Base-by-base conservation (phyloP, 1,140 invertebrate genomes). In the Apis dorsata region DNA sequence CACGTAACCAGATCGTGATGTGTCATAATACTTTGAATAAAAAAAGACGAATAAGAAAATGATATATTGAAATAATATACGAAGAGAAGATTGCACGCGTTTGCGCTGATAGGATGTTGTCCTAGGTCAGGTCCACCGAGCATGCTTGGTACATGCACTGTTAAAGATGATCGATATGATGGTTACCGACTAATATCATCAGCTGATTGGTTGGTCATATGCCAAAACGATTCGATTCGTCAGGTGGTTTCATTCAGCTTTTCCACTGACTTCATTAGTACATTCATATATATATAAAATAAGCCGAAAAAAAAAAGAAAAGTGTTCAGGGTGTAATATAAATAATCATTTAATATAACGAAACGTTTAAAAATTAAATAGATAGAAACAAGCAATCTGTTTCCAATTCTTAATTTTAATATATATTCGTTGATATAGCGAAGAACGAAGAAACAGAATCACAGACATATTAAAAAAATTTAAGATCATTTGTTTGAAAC, bases 161-260 rank as follows among this genome's bases (percentile, higher is more conserved):
- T 57, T 12, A 17, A n/a, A 2, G 55, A 66, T 79, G 68, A 84
- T 76, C 77, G 78, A 88, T 88, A 81, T 72, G 28, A 70, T 19
- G 57, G 53, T 15, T 44, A 69, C 51, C 9, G 65, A 44, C 24
- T 62, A 73, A 86, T 51, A 63, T 24, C 57, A 76, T 86, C 78
- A 84, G 81, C 85, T 86, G 85, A 79, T 86, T 81, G 79, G 70
- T 49, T 81, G 84, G 66, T 59, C 34, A 53, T 70, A 51, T 63
- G 63, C 84, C 81, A 76, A 84, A 86, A 81, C 65, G 28, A 8
- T 28, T 49, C 17, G 59, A 80, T 24, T 79, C 72, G 79, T 75
- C 79, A 63, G 69, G 69, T 81, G 80, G 57, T 89, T 85, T 80
- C 88, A 87, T 89, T 89, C 87, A 87, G 24, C 68, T 83, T 78